A percentile compares a stretch with the other conserved stretches of the same genome.
Evolutionary conservation across 2,888 invertebrate genomes (phyloP).

Genomic region (Gari tellinella): DNA sequence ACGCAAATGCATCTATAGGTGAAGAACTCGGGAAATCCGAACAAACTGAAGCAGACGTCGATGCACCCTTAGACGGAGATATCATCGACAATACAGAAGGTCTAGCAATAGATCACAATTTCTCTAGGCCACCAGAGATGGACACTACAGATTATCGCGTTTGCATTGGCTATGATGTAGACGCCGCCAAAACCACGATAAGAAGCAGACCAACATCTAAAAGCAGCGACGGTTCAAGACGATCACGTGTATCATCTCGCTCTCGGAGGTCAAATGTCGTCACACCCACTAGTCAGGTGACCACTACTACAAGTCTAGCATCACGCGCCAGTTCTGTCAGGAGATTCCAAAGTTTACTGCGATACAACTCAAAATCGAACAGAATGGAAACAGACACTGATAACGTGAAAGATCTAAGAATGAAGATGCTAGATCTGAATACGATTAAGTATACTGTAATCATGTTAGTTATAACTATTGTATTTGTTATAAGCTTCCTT

Average conservation of each 20-base stretch:
- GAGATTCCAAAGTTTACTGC: conserved; percentile 28
- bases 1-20: too few relatives aligned
- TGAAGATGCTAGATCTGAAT: conserved; percentile 57
- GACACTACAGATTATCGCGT: too few relatives aligned
- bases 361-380: conserved; percentile 8
- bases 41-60: too few relatives aligned
- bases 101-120: too few relatives aligned
- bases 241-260: conserved; percentile 2
- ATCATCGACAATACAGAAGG: too few relatives aligned
- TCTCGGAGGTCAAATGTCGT: conserved; percentile 29
- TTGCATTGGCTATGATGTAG: too few relatives aligned
- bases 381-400: conserved; percentile 44
- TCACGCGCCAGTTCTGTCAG: conserved; percentile 43
- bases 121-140: too few relatives aligned
- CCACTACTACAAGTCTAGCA: conserved; percentile 32
- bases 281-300: conserved; percentile 24
- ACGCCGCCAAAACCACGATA: too few relatives aligned
- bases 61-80: too few relatives aligned
- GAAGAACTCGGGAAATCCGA: too few relatives aligned
- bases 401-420: conserved; percentile 47
- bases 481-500: conserved; percentile 62
- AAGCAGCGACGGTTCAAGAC: conserved; percentile 4
- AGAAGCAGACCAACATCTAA: background rate
- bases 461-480: conserved; percentile 56
- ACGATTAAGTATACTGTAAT: conserved; percentile 62